Percentiles rank a stretch among this genome's conserved stretches.
phyloP scores from a whole-genome alignment of 2,888 invertebrate genomes.

The Polyommatus iphigenia region DNA sequence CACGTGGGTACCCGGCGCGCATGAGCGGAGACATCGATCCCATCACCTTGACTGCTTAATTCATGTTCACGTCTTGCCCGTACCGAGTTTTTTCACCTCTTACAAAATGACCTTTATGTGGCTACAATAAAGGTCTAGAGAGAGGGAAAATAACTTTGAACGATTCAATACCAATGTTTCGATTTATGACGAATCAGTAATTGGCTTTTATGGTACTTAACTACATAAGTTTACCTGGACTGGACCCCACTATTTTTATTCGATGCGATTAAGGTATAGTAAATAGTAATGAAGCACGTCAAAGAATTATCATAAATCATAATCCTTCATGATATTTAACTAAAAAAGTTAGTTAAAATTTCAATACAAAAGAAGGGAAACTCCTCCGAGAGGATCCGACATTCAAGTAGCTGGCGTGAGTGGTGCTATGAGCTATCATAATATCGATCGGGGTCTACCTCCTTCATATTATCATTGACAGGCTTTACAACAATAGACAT shows the following conservation, averaged over 20 bases:
- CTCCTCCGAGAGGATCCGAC: too few relatives aligned
- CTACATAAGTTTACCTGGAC: neutral
- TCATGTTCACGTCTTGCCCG: constrained; percentile 60
- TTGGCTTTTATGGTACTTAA: neutral
- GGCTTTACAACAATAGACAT: too few relatives aligned
- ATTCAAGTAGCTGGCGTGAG: too few relatives aligned
- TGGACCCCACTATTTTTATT: neutral
- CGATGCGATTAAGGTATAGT: neutral
- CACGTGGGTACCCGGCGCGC: constrained; percentile 64
- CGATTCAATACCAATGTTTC: neutral
- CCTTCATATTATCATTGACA: too few relatives aligned
- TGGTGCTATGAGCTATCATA: too few relatives aligned
- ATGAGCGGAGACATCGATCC: constrained; percentile 68
- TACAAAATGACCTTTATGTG: neutral
- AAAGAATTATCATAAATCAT: too few relatives aligned
- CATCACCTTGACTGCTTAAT: constrained; percentile 72
- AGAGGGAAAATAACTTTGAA: neutral
- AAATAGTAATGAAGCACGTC: too few relatives aligned
- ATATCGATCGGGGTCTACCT: too few relatives aligned
- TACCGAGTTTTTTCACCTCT: constrained; percentile 41
- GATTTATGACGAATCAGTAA: neutral
- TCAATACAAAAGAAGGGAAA: too few relatives aligned
- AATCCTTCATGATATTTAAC: neutral
- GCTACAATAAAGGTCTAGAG: too few relatives aligned
- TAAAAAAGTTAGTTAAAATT: too few relatives aligned